Base-by-base conservation (phyloP, 2,888 invertebrate species). In the Euzetes globulus region DNA sequence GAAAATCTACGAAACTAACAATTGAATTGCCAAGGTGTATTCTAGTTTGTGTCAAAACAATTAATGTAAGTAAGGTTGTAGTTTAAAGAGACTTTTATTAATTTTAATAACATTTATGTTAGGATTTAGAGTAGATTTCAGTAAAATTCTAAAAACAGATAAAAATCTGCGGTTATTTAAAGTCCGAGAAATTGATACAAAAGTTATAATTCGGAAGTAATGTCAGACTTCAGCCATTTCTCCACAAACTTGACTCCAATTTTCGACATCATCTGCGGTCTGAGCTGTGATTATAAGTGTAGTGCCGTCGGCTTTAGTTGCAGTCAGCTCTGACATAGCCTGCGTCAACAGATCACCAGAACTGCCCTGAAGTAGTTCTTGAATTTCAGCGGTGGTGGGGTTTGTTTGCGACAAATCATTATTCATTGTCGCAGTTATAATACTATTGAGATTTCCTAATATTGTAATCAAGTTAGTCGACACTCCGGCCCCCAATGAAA, bases 281-380 rank as follows among this genome's bases (percentile, higher is more conserved):
- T 70, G 47, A 17, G 70, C 17, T 1, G 70, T 70, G 37, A 70
- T 70, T 1, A 70, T 70, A 15, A 70, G 70, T 7, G 70, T 70
- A 1, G 70, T 22, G 45, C 45, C 70, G 45, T 72, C 72, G 6
- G n/a, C 25, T 29, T 72, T 72, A 1, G 80, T 78, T 77, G 81
- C 82, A 0, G 82, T 82, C 63, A 84, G 78, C 77, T 84, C 84
- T 33, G 81, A 81, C 83, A 84, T 83, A 0, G 84, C 84, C 78
- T 84, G 84, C 1, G 83, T 84, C 55, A 84, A 79, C 1, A 84
- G 80, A 76, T 84, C 84, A n/a, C 82, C 81, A 9, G 80, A 75
- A n/a, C 78, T 73, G 22, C 58, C 73, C 47, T 73, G 63, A 73
- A 73, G 73, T 41, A 73, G 63, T 63, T 73, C 63, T 19, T 73